Evolutionary conservation across 2,888 invertebrate species (phyloP), one percentile per base, ranked within the genome.

Genomic region (Spodoptera picta): DNA sequence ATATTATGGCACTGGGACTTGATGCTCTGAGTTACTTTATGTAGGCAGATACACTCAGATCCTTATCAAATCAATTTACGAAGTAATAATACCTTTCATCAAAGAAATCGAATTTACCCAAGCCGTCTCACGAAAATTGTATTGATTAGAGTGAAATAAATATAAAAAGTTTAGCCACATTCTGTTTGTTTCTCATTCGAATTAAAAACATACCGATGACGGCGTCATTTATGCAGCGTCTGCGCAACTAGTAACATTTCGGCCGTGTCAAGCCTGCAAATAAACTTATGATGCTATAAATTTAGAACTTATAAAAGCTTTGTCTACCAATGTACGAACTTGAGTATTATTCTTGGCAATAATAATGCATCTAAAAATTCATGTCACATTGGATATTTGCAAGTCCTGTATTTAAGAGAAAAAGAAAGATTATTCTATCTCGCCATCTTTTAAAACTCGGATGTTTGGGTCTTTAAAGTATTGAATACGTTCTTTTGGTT

Each of bases 281-380:
- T 91, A 91, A 88, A 88, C 85, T 75, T 77, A 80, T 91, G 91
- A 91, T 89, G 90, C 88, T 89, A 90, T 83, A 67, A 65, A 77
- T 80, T 76, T 80, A 79, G 74, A 80, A 82, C 80, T 82, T 78
- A 72, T 74, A 73, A 64, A 75, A 75, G 79, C 74, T 75, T 75
- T 50, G 50, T 52, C 52, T 59, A 63, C 55, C 60, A 69, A 76
- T 78, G 60, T 44, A 66, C 68, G 60, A 75, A 69, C 52, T 75
- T 69, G 65, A 77, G 69, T 65, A 60, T 74, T 82, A 80, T 76
- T 82, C 83, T 79, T 82, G 77, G 80, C 80, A 74, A 67, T 73
- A 75, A 75, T 82, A 83, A 72, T 77, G 66, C 60, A 70, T 80
- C 73, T 58, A 68, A 65, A 19, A 58, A 58, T 60, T 55, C 60